A percentile compares a stretch with the other conserved stretches of the same genome.
Conservation (phyloP, 2,113 vertebrate species). For the Lepidothrix coronata region DNA sequence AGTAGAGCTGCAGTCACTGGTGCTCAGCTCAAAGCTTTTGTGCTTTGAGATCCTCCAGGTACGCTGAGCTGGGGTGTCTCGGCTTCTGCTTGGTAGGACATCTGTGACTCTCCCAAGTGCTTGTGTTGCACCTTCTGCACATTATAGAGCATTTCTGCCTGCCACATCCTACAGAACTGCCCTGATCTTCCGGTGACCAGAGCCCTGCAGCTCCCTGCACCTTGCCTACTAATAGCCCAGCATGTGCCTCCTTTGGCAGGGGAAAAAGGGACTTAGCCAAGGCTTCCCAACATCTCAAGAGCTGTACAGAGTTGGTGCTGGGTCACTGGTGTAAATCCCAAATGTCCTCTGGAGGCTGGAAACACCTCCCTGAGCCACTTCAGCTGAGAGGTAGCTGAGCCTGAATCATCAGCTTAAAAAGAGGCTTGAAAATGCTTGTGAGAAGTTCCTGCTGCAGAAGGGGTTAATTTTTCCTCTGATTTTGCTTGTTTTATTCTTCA, state of each 20-base stretch:
- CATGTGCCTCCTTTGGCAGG: background rate
- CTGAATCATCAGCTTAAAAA: background rate
- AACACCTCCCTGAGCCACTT: background rate
- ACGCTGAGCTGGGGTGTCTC: background rate
- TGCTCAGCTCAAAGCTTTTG: background rate
- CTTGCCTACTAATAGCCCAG: background rate
- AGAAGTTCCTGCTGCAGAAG: background rate
- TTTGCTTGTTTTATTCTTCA: background rate
- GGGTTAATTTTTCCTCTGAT: background rate
- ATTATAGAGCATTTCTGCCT: background rate
- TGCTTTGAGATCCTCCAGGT: too few species aligned
- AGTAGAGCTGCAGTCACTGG: background rate
- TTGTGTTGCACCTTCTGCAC: background rate
- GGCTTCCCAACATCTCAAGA: background rate
- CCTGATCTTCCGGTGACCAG: background rate
- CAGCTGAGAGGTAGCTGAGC: background rate
- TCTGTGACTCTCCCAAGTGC: background rate
- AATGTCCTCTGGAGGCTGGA: background rate
- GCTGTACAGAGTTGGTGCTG: background rate
- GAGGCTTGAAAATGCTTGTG: background rate
- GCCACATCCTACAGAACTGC: background rate
- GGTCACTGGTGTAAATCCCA: background rate
- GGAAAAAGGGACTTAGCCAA: background rate
- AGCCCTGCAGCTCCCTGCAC: background rate
- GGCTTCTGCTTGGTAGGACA: background rate